Base-by-base conservation (phyloP, 2,888 invertebrate species). In the Cartodere bifasciata region DNA sequence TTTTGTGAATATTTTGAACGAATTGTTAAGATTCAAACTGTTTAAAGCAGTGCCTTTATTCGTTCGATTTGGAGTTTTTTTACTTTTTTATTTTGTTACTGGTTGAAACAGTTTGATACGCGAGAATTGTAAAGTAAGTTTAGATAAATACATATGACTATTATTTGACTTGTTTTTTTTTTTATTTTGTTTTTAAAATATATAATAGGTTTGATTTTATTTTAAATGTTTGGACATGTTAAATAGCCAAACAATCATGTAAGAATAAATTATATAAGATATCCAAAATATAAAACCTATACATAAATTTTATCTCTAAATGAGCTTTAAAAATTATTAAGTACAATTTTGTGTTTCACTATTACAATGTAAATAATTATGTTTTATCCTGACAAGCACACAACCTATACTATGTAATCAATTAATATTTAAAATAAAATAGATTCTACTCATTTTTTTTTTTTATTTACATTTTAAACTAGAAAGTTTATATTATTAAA, bases 381-480 rank as follows among this genome's bases (percentile, higher is more conserved):
- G 55, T 54, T 59, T 60, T 58, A 58, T 56, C 58, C 55, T 53
- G 55, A 55, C 53, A 55, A 57, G 59, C 60, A 58, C 59, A 58
- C 55, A 55, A 57, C 54, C 56, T 58, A 59, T 58, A 49, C 58
- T 58, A 59, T 62, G 60, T 62, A 62, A 60, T 60, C 62, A 53
- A 60, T 56, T 58, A 58, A 57, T 60, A 60, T 58, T 58, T 58
- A 60, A 60, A 56, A 55, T 55, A 59, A 60, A n/a, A 60, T 60
- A 60, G 60, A 60, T 55, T 60, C 58, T 60, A 60, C 53, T 50
- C 44, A 39, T 32, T 28, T 3, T 13, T 28, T 13, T 12, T 23
- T 20, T 31, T 3, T 30, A 2, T 31, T 14, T 26, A n/a, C n/a
- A n/a, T n/a, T n/a, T n/a, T n/a, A n/a, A n/a, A n/a, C n/a, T n/a